These are phyloP conservation scores for Tragulus kanchil DNA, from an alignment of 2,113 vertebrate species.

Conservation along the genomic window DNA sequence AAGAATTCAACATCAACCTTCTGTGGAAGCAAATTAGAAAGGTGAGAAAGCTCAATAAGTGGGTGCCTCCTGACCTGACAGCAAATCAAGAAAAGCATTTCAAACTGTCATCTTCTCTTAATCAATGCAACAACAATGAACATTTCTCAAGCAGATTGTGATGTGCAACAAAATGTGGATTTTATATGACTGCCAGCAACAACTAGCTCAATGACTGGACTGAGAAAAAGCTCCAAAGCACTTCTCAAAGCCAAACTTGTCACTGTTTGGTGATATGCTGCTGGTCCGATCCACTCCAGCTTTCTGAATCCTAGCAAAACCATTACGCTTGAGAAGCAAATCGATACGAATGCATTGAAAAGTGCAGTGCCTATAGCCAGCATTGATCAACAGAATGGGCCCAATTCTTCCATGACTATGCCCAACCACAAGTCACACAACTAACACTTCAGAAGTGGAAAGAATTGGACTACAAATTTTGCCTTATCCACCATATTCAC, in stretches of 20 bases:
- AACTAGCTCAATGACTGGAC: not conserved
- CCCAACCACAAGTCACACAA: not conserved
- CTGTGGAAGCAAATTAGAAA: not conserved
- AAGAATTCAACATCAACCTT: not conserved
- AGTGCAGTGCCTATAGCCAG: not conserved
- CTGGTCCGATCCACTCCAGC: not conserved
- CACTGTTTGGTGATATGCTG: not conserved
- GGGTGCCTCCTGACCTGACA: not conserved
- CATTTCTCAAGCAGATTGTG: not conserved
- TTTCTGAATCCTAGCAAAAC: not conserved
- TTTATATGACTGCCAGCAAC: not conserved
- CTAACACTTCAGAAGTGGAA: not conserved
- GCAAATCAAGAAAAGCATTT: not conserved
- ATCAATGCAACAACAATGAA: not conserved
- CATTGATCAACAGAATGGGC: not conserved
- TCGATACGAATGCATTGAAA: not conserved
- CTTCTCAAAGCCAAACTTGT: not conserved
- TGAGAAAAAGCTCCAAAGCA: not conserved
- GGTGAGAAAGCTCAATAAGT: not conserved
- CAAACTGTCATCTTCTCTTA: not conserved
- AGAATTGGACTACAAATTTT: not conserved
- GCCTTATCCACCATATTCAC: not conserved
- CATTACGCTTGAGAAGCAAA: not conserved
- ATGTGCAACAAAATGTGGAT: not conserved
- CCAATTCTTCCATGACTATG: not conserved